These are phyloP conservation scores for Mamestra configurata DNA, from an alignment of 1,140 invertebrate genomes.

Conservation along the genomic window DNA sequence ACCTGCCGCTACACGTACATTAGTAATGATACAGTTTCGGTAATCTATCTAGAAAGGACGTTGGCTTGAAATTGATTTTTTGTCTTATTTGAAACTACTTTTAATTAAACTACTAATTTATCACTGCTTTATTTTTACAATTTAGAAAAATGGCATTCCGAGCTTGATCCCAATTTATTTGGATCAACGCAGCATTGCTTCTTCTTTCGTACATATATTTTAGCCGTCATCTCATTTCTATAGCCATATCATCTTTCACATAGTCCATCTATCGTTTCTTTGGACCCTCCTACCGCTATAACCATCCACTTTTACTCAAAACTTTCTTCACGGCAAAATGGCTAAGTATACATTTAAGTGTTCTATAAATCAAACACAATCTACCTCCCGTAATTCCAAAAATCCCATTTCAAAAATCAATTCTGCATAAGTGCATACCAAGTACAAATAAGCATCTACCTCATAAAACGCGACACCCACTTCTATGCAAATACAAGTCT, in stretches of 20 bases:
- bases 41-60: background rate
- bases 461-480: slow-evolving; percentile 12
- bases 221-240: no score
- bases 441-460: background rate
- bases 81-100: background rate
- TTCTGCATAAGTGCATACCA: background rate
- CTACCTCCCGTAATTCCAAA: background rate
- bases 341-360: no score
- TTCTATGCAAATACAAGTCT: background rate
- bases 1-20: background rate
- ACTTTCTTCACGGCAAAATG: no score
- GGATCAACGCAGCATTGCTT: no score
- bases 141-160: no score
- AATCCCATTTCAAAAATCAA: background rate
- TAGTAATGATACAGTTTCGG: slow-evolving; percentile 11
- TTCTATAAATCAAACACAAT: no score
- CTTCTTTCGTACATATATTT: no score
- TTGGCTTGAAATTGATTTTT: slow-evolving; percentile 31
- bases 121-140: no score
- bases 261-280: no score
- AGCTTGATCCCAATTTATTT: no score
- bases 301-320: background rate
- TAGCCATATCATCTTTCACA: no score
- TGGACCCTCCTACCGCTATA: no score
- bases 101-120: background rate